Percentiles rank a stretch among this genome's conserved stretches.
These are phyloP conservation scores for Saccopteryx leptura DNA, from an alignment of 2,113 vertebrate genomes.

Conservation along the genomic window DNA sequence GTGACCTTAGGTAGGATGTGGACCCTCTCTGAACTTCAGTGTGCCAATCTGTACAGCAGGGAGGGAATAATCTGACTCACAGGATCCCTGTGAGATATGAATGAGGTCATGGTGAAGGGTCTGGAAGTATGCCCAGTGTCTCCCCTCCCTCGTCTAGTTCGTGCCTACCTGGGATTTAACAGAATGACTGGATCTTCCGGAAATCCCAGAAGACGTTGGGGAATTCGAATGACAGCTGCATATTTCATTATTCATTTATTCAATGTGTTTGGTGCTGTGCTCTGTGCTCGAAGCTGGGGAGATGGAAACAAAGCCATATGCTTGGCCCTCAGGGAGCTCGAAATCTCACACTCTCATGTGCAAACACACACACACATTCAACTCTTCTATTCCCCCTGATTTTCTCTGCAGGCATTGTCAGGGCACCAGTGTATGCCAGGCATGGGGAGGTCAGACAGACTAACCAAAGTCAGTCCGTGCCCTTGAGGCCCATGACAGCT, in stretches of 20 bases:
- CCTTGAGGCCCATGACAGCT: not conserved
- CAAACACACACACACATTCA: not conserved
- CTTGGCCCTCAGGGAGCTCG: not conserved
- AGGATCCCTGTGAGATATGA: not conserved
- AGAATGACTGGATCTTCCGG: not conserved
- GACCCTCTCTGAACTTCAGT: slow-evolving; percentile 22
- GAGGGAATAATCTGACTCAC: not conserved
- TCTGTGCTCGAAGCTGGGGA: not conserved
- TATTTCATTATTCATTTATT: not conserved
- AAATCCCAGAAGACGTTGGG: not conserved
- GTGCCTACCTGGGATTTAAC: not conserved
- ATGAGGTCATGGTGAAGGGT: not conserved
- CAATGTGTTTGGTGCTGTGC: not conserved
- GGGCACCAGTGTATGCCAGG: not conserved
- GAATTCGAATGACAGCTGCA: not conserved
- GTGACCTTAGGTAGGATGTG: not conserved
- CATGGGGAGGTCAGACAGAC: not conserved
- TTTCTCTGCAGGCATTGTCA: not conserved
- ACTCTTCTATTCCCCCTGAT: not conserved
- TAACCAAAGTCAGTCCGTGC: not conserved
- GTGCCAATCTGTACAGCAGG: not conserved
- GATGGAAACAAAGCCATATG: not conserved
- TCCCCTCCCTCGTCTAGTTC: not conserved
- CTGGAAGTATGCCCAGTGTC: not conserved
- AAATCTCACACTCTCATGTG: not conserved